Evolutionary conservation across 2,113 vertebrate genomes (phyloP).

Genomic region (Xiphophorus maculatus): DNA sequence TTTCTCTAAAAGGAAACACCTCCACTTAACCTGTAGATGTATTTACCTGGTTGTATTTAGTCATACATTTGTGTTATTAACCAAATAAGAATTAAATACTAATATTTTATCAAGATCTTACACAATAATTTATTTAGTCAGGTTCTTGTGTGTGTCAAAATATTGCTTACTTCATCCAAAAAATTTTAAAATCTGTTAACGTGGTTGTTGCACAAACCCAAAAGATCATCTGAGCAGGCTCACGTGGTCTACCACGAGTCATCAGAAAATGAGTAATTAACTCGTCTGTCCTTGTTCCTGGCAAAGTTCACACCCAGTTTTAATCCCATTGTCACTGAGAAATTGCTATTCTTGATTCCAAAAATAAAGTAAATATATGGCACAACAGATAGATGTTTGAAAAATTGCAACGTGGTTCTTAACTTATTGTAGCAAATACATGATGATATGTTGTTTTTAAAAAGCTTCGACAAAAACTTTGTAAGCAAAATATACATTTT

Average conservation of each 20-base stretch:
- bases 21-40: background rate
- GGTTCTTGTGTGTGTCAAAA: background rate
- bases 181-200: background rate
- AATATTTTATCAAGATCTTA: background rate
- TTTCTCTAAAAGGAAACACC: background rate
- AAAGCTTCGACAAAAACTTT: no score
- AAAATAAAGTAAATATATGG: no score
- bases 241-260: slow-evolving; percentile 19
- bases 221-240: slow-evolving; percentile 17
- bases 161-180: slow-evolving; percentile 19
- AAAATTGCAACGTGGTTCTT: no score
- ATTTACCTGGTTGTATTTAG: background rate
- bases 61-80: background rate
- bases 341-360: background rate
- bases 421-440: no score
- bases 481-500: no score
- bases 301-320: background rate
- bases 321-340: background rate
- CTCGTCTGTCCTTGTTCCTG: background rate
- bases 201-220: background rate
- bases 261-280: background rate
- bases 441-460: no score
- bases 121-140: slow-evolving; percentile 28
- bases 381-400: no score
- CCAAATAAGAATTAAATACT: background rate